Percentiles rank a stretch among this genome's conserved stretches.
phyloP scores from a whole-genome alignment of 2,797 vertebrate species.

The Coendou prehensilis region DNA sequence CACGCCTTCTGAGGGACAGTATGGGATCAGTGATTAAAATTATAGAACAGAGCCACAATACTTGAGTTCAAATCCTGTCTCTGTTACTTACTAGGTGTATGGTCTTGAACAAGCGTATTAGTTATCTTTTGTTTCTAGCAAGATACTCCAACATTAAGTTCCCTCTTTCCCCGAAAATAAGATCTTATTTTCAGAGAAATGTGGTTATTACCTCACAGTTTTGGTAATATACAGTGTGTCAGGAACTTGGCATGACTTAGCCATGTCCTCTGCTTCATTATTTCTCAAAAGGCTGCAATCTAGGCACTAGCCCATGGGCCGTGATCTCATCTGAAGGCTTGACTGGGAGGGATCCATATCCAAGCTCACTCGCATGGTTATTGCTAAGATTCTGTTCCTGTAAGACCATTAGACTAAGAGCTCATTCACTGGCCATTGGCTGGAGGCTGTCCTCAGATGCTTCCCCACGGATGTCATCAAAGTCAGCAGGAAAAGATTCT shows the following conservation, averaged over 20 bases:
- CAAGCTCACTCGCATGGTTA: background rate
- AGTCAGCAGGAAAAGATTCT: background rate
- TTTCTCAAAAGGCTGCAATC: background rate
- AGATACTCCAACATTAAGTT: background rate
- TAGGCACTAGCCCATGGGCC: background rate
- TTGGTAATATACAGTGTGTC: background rate
- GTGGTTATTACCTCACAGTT: background rate
- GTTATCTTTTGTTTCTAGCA: conserved; percentile 28
- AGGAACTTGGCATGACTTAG: background rate
- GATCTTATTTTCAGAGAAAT: background rate
- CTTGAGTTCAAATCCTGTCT: background rate
- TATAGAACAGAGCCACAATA: background rate
- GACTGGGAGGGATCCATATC: background rate
- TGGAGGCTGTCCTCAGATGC: background rate
- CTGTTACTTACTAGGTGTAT: background rate
- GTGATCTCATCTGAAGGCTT: background rate
- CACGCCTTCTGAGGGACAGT: background rate
- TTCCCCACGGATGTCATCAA: background rate
- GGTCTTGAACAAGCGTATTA: background rate
- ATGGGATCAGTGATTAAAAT: background rate
- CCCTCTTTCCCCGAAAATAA: background rate
- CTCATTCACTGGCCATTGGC: background rate
- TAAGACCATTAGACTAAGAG: background rate
- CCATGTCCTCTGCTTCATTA: background rate
- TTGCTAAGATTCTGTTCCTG: background rate